These are phyloP conservation scores for Cinclus mexicanus DNA, from an alignment of 2,113 vertebrate species.

Conservation along the genomic window DNA sequence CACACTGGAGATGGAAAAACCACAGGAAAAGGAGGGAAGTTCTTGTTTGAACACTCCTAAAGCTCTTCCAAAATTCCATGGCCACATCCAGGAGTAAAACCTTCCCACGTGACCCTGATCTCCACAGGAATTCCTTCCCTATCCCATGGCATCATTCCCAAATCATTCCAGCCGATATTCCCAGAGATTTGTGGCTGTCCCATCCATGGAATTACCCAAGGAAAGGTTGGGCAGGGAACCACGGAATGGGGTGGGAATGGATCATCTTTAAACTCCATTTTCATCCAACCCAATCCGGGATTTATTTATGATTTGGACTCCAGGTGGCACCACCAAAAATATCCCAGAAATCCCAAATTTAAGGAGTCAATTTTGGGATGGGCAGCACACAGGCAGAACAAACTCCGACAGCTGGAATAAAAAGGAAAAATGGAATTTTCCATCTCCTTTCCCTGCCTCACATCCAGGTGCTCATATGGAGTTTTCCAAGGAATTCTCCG, in stretches of 20 bases:
- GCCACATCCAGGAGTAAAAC: background rate
- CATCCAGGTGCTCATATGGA: background rate
- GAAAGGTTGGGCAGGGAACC: background rate
- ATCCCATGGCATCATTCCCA: background rate
- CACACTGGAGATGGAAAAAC: background rate
- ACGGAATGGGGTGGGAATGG: background rate
- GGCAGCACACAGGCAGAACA: background rate
- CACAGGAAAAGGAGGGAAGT: background rate
- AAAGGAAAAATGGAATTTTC: background rate
- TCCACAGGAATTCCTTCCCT: background rate
- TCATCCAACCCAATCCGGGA: background rate
- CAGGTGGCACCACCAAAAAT: background rate
- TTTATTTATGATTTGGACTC: background rate
- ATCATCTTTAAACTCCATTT: background rate
- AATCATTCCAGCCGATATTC: background rate
- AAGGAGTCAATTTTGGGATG: background rate
- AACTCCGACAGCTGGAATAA: fast-evolving
- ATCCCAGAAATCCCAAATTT: background rate
- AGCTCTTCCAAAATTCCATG: background rate
- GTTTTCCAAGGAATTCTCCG: background rate
- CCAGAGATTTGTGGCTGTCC: background rate
- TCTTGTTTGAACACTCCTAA: background rate
- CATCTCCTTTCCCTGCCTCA: background rate
- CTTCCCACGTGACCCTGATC: background rate
- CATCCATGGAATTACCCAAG: background rate